phyloP scores from a whole-genome alignment of 2,113 vertebrate genomes.

The Psittacara wagleri region DNA sequence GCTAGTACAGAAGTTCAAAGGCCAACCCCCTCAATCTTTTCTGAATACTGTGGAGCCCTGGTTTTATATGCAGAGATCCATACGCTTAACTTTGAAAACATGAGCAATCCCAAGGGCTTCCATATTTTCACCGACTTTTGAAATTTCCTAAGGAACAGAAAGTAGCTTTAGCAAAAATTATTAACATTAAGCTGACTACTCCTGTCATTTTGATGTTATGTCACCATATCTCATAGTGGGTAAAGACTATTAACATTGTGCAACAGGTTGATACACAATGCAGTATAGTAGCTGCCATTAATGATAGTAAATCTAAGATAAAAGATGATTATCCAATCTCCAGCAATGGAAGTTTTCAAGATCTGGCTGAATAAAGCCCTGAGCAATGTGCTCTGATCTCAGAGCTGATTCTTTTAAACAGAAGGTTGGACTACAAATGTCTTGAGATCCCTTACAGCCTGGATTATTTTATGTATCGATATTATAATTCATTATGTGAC shows the following conservation, averaged over 20 bases:
- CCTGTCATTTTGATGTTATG: neutral
- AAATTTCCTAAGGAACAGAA: neutral
- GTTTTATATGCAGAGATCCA: neutral
- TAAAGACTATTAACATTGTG: neutral
- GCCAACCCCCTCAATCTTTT: neutral
- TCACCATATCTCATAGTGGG: neutral
- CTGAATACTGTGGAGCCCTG: neutral
- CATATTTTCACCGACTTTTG: neutral
- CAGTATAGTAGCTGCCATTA: neutral
- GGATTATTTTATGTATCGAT: neutral
- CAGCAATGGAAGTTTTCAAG: neutral
- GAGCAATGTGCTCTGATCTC: neutral
- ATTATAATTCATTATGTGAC: neutral
- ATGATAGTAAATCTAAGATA: neutral
- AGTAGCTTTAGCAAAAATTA: neutral
- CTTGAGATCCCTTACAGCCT: neutral
- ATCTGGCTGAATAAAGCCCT: neutral
- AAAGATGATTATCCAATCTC: neutral
- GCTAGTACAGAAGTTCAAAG: conserved; percentile 1
- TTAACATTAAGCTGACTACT: neutral
- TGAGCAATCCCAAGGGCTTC: neutral
- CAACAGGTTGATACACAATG: neutral
- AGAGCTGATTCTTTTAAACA: neutral
- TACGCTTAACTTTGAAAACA: neutral
- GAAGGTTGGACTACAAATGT: neutral